phyloP scores from a whole-genome alignment of 2,113 vertebrate genomes.

The Percina caprodes region DNA sequence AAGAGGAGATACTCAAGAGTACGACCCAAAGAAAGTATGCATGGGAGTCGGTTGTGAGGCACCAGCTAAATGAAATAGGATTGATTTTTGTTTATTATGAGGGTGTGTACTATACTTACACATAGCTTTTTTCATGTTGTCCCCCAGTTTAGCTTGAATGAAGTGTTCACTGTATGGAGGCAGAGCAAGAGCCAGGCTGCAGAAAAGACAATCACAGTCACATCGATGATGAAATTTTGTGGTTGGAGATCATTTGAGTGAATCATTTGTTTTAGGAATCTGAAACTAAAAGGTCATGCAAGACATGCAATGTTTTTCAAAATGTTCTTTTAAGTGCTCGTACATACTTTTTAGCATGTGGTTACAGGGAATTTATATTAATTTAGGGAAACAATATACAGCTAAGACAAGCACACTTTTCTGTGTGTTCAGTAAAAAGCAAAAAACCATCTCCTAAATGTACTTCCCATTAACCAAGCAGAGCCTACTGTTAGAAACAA shows the following conservation, averaged over 20 bases:
- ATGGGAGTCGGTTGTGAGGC: constrained; percentile 24
- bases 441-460: background rate
- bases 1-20: constrained; percentile 35
- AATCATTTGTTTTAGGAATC: constrained; percentile 1
- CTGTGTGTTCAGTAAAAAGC: background rate
- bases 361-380: background rate
- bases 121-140: constrained; percentile 91
- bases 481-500: constrained; percentile 33
- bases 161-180: constrained; percentile 98
- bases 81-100: background rate
- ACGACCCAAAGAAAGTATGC: constrained; percentile 29
- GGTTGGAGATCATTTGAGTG: background rate
- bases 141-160: constrained; percentile 94
- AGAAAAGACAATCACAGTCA: constrained; percentile 49
- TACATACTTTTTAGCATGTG: background rate
- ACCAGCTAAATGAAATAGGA: background rate
- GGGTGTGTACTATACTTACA: constrained; percentile 88
- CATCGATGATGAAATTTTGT: background rate
- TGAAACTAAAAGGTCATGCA: background rate
- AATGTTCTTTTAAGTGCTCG: background rate
- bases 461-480: constrained; percentile 1
- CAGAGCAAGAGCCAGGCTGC: constrained; percentile 95
- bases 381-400: background rate
- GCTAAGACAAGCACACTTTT: background rate
- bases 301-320: background rate